Conservation (phyloP, 2,113 vertebrate genomes). For the Heterotis niloticus region DNA sequence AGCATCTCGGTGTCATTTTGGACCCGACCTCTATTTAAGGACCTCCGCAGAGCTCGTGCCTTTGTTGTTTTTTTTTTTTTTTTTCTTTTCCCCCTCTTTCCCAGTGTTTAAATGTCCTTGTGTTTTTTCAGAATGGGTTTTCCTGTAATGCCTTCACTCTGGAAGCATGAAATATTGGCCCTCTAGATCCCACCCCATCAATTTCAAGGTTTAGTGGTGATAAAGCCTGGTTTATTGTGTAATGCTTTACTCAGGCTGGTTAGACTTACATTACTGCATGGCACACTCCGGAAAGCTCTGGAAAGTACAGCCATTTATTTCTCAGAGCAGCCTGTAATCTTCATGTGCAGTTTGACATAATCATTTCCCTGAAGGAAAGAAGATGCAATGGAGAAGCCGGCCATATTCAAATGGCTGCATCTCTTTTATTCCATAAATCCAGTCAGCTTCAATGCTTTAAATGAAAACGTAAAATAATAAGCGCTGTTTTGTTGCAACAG, state of each 20-base stretch:
- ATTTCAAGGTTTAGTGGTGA: neutral
- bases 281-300: neutral
- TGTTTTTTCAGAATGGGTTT: constrained; percentile 38
- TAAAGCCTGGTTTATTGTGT: neutral
- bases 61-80: too few species aligned
- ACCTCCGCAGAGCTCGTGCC: constrained; percentile 30
- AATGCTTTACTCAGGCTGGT: neutral
- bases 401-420: neutral
- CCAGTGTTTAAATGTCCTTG: neutral
- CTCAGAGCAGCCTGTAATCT: neutral
- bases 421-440: neutral
- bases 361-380: neutral
- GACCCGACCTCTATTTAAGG: constrained; percentile 39
- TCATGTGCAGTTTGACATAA: neutral
- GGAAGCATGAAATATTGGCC: neutral
- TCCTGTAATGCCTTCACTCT: neutral
- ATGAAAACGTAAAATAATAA: too few species aligned
- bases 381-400: too few species aligned
- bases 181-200: neutral
- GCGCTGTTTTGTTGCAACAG: too few species aligned
- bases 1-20: constrained; percentile 35
- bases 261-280: neutral
- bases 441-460: too few species aligned
- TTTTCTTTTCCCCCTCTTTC: too few species aligned
- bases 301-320: neutral